These are phyloP conservation scores for Ascidia mentula DNA, from an alignment of 23 tunicate genomes.

Conservation along the genomic window DNA sequence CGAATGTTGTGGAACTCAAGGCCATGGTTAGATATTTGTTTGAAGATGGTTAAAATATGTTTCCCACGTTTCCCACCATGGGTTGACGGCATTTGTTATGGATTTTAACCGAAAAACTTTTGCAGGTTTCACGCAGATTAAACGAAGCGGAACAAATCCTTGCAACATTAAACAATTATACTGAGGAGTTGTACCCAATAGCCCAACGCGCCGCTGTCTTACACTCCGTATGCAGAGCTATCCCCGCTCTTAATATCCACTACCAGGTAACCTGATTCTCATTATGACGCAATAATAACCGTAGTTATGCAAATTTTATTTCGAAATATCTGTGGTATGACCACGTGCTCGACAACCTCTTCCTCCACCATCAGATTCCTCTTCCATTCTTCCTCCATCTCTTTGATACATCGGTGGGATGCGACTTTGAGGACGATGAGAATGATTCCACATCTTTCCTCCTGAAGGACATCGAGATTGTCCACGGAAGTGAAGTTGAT, in stretches of 20 bases:
- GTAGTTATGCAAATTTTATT: too few species aligned
- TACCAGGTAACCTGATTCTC: constrained; percentile 48
- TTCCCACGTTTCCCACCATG: background rate
- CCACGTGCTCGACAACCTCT: too few species aligned
- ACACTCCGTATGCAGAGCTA: constrained; percentile 73
- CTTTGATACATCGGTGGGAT: constrained; percentile 78
- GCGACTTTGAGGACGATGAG: constrained; percentile 51
- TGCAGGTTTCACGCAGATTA: constrained; percentile 54
- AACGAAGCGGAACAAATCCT: constrained; percentile 36
- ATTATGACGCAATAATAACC: too few species aligned
- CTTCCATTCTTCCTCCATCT: constrained; percentile 86
- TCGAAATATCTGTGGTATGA: too few species aligned
- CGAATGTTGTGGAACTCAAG: constrained; percentile 72
- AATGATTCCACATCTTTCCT: constrained; percentile 21
- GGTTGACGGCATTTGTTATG: too few species aligned
- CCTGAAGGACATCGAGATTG: constrained; percentile 56
- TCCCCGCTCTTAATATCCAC: constrained; percentile 71
- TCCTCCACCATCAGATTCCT: constrained; percentile 54
- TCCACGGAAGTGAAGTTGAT: constrained; percentile 59
- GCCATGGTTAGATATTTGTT: constrained; percentile 47
- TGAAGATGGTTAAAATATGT: background rate
- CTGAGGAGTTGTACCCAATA: constrained; percentile 73
- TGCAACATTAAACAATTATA: constrained; percentile 45
- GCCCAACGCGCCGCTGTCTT: constrained; percentile 75
- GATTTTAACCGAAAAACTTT: background rate